Evolutionary conservation across 2,113 vertebrate genomes (phyloP).

Genomic region (Pseudorhombus dupliciocellatus): DNA sequence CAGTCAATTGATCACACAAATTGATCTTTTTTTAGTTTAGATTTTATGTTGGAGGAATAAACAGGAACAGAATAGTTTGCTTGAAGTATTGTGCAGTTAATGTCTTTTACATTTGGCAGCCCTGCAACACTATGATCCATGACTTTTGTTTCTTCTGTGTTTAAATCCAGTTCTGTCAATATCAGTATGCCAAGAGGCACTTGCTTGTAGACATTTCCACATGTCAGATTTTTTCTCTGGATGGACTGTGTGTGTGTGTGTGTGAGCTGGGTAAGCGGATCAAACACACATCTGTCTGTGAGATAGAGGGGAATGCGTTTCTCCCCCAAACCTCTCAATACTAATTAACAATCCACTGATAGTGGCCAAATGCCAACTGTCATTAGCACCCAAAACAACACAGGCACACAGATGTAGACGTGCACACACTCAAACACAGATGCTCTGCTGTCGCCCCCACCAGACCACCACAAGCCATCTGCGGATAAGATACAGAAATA

Average conservation of each 20-base stretch:
- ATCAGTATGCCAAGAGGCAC: constrained; percentile 35
- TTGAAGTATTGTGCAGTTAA: neutral
- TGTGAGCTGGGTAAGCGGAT: constrained; percentile 70
- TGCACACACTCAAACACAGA: constrained; percentile 49
- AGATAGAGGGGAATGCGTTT: constrained; percentile 72
- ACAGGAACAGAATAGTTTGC: neutral
- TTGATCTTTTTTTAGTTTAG: neutral
- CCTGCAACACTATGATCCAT: constrained; percentile 13
- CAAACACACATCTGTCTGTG: constrained; percentile 80
- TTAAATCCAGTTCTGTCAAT: constrained; percentile 45
- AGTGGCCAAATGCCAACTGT: constrained; percentile 77
- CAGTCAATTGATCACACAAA: constrained; percentile 4
- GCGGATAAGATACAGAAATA: constrained; percentile 40
- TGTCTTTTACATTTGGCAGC: constrained; percentile 15
- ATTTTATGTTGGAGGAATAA: neutral
- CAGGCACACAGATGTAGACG: constrained; percentile 66
- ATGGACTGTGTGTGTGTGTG: constrained; percentile 41
- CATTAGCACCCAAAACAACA: constrained; percentile 69
- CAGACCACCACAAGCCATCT: constrained; percentile 51
- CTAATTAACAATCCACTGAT: constrained; percentile 82
- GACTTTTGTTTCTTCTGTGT: constrained; percentile 24
- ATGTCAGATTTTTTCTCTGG: constrained; percentile 53
- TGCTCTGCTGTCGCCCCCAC: constrained; percentile 52
- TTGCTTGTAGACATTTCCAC: constrained; percentile 57
- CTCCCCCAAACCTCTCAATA: constrained; percentile 82